These are phyloP conservation scores for Drosophila prostipennis DNA, from an alignment of 2,888 invertebrate genomes.

Conservation along the genomic window DNA sequence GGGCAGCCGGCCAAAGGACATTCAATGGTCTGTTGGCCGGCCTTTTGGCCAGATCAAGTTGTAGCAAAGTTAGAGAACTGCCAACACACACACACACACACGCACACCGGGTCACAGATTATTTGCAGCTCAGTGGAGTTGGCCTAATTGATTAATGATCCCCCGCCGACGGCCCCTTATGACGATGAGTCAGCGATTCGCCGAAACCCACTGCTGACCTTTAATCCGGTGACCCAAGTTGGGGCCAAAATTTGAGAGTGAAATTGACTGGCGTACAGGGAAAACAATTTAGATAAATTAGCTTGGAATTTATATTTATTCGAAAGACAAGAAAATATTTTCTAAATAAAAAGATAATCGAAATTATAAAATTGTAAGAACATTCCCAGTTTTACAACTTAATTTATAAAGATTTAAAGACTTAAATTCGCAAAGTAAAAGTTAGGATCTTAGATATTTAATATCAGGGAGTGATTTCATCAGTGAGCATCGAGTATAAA, in stretches of 20 bases:
- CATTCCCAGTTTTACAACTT: too few relatives aligned
- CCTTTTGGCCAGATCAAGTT: slow-evolving; percentile 32
- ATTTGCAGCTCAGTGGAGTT: slow-evolving; percentile 43
- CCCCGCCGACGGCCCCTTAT: slow-evolving; percentile 15
- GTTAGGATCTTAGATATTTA: too few relatives aligned
- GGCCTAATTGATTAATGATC: slow-evolving; percentile 51
- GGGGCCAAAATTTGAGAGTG: not conserved
- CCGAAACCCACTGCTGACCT: slow-evolving; percentile 35
- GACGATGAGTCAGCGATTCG: slow-evolving; percentile 47
- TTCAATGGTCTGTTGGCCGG: slow-evolving; percentile 16
- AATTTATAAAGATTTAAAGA: too few relatives aligned
- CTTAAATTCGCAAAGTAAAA: too few relatives aligned
- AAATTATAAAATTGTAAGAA: too few relatives aligned
- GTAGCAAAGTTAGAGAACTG: slow-evolving; percentile 25
- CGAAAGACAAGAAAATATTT: too few relatives aligned
- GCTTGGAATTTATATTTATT: not conserved
- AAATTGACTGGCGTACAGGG: slow-evolving; percentile 27
- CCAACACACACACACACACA: not conserved
- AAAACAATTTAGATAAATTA: not conserved
- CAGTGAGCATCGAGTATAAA: too few relatives aligned
- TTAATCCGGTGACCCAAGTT: slow-evolving; percentile 24
- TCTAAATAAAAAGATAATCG: too few relatives aligned
- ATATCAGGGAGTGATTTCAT: too few relatives aligned
- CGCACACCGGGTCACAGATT: slow-evolving; percentile 29
- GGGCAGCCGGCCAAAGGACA: slow-evolving; percentile 37